A percentile compares a stretch with the other conserved stretches of the same genome.
Evolutionary conservation across 2,113 vertebrate species (phyloP).

Genomic region (Catagonus wagneri): DNA sequence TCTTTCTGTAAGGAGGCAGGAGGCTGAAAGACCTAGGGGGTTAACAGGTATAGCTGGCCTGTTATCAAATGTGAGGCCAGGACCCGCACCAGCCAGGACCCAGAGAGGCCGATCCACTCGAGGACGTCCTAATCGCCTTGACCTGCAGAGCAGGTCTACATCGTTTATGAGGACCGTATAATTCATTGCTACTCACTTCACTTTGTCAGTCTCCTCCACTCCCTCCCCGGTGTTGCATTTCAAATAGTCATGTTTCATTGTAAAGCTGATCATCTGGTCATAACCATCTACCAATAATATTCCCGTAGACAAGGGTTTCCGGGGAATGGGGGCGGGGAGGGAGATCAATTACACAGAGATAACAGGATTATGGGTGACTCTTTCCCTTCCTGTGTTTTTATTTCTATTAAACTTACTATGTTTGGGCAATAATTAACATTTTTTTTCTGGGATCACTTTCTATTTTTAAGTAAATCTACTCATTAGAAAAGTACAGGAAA

Average conservation of each 20-base stretch:
- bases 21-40: accelerated
- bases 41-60: not conserved
- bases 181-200: not conserved
- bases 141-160: not conserved
- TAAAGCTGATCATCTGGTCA: not conserved
- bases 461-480: conserved; percentile 54
- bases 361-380: too few relatives aligned
- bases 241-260: not conserved
- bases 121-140: not conserved
- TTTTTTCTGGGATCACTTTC: not conserved
- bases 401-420: not conserved
- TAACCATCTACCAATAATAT: not conserved
- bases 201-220: too few relatives aligned
- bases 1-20: not conserved
- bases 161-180: not conserved
- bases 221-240: too few relatives aligned
- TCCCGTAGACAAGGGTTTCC: not conserved
- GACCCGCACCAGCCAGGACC: accelerated
- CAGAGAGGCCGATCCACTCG: not conserved
- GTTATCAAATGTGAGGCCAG: not conserved
- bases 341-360: not conserved
- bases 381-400: not conserved
- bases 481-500: conserved; percentile 9
- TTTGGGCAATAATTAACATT: not conserved
- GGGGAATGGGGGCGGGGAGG: too few relatives aligned